Base-by-base conservation (phyloP, 2,888 invertebrate species). In the Drosophila bunnanda region DNA sequence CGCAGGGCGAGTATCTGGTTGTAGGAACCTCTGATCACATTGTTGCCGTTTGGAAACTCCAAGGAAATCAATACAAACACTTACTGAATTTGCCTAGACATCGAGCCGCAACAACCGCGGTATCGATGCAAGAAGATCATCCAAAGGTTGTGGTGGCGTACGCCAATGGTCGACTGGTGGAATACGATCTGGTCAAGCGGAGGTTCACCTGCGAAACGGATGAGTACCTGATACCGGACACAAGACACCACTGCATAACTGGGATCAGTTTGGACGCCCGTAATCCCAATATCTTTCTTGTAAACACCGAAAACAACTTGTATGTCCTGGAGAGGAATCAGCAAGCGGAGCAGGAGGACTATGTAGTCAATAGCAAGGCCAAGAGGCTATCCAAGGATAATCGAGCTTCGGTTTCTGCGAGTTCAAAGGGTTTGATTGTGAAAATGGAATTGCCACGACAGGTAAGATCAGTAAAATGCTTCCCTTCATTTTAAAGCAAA, bases 101-200 rank as follows among this genome's bases (percentile, higher is more conserved):
- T 89, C 92, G 93, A 13, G 95, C 94, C 71, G 93, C 95, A 39
- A 95, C 96, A 0, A 96, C 96, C 0, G 96, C 97, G 0, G 84
- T 98, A 77, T 94, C 95, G 1, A 93, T 97, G 46, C 95, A 96
- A 87, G 93, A 94, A 20, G 91, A 91, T 10, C 92, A 92, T 2
- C 93, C 94, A 7, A 93, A 93, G 46, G 91, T 98, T 9, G 94
- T 97, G 36, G 93, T 96, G 12, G 94, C 94, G 4, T 97, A 97
- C 92, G 94, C 96, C 0, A 96, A 98, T 93, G 96, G 96, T 82
- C 96, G 95, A 95, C 93, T 97, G 68, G 92, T 96, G 43, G 97
- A 98, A 91, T 97, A 96, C 90, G 94, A 95, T 88, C 89, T 97
- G n/a, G 88, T 90, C 5, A 93, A 93, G 46, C 94, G 94, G 81